phyloP scores from a whole-genome alignment of 2,113 vertebrate genomes.

The Isurus oxyrinchus region DNA sequence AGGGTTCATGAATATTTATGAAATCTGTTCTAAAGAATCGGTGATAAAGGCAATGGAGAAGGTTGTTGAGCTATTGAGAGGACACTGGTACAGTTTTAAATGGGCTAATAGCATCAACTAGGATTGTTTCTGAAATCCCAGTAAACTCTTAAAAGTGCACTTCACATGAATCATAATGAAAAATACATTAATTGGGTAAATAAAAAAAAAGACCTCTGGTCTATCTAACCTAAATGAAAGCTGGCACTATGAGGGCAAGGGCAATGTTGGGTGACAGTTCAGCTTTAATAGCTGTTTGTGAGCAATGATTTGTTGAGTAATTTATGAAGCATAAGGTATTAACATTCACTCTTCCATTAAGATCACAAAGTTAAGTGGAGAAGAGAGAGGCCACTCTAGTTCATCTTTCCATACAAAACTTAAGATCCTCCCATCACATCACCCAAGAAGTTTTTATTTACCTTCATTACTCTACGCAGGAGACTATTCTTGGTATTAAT shows the following conservation, averaged over 20 bases:
- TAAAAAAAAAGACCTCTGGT: not conserved
- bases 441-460: not conserved
- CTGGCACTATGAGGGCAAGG: not conserved
- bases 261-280: conserved; percentile 2
- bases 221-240: not conserved
- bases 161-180: not conserved
- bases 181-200: not conserved
- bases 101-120: not conserved
- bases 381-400: not conserved
- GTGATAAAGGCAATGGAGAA: not conserved
- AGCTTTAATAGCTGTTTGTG: not conserved
- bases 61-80: not conserved
- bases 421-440: not conserved
- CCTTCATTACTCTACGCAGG: not conserved
- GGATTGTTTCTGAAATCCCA: not conserved
- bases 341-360: not conserved
- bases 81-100: not conserved
- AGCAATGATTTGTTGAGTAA: not conserved
- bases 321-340: not conserved
- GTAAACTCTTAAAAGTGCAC: not conserved
- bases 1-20: conserved; percentile 1
- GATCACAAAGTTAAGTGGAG: not conserved
- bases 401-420: not conserved
- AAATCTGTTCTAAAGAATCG: not conserved
- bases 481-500: not conserved